These are phyloP conservation scores for Dryobota labecula DNA, from an alignment of 2,888 invertebrate species.

Conservation along the genomic window DNA sequence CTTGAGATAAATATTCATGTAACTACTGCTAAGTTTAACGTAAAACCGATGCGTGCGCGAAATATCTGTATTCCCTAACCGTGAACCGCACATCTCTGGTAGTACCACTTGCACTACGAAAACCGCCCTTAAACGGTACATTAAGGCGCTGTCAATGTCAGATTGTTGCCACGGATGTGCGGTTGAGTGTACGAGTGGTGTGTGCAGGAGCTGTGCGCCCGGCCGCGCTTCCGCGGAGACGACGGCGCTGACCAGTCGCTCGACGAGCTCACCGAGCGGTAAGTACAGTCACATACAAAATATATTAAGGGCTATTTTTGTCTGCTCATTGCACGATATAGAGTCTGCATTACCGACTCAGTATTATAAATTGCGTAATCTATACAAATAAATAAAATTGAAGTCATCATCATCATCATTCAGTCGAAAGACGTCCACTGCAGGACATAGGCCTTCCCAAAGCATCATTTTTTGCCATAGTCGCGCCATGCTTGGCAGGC, in stretches of 20 bases:
- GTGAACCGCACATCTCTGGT: neutral
- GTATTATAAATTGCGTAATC: neutral
- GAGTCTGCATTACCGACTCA: neutral
- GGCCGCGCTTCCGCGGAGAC: conserved; percentile 89
- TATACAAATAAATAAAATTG: no score
- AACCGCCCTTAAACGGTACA: no score
- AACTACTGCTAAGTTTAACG: no score
- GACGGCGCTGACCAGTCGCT: conserved; percentile 52
- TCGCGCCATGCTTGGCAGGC: no score
- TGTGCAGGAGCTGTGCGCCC: conserved; percentile 92
- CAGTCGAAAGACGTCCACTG: no score
- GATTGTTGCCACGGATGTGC: neutral
- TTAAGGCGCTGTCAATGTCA: no score
- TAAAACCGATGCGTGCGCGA: neutral
- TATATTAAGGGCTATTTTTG: neutral
- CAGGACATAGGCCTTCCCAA: no score
- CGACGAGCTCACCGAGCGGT: conserved; percentile 60
- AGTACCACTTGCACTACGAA: no score
- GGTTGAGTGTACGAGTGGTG: neutral
- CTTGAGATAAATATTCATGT: neutral
- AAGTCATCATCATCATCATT: no score
- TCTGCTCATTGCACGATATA: neutral
- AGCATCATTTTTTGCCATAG: no score
- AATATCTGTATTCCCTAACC: neutral
- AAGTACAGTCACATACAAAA: neutral